phyloP scores from a whole-genome alignment of 2,888 invertebrate species.

The Dioctria linearis region DNA sequence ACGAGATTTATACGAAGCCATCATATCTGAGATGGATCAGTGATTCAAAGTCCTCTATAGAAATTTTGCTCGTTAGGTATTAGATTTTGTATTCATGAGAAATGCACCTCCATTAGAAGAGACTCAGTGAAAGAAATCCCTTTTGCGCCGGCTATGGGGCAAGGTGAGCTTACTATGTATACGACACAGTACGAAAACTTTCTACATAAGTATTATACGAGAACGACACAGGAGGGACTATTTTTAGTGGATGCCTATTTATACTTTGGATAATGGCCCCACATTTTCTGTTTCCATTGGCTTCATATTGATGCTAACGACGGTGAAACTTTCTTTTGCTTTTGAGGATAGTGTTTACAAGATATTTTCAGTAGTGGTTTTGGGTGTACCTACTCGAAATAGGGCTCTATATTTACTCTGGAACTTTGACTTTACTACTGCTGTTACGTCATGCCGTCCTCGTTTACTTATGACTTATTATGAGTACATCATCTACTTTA shows the following conservation, averaged over 20 bases:
- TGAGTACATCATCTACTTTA: not conserved
- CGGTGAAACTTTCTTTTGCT: conserved; percentile 8
- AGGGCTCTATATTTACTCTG: conserved; percentile 17
- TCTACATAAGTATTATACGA: not conserved
- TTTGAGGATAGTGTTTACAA: conserved; percentile 12
- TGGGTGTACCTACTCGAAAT: not conserved
- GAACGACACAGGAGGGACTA: conserved; percentile 19
- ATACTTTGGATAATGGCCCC: conserved; percentile 46
- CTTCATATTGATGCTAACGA: conserved; percentile 22
- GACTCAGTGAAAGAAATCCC: conserved; percentile 22
- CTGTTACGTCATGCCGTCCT: conserved; percentile 1
- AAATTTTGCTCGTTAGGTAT: conserved; percentile 45
- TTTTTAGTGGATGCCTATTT: conserved; percentile 44
- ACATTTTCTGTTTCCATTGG: conserved; percentile 25
- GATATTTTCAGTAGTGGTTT: conserved; percentile 19
- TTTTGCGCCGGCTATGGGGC: not conserved
- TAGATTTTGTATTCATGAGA: conserved; percentile 46
- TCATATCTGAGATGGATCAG: conserved; percentile 16
- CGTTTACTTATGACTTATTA: not conserved
- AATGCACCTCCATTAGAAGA: conserved; percentile 45
- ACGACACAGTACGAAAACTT: too few relatives aligned
- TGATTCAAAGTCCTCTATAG: conserved; percentile 40
- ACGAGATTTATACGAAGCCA: not conserved
- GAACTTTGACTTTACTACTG: not conserved
- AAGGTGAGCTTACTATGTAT: conserved; percentile 4